Evolutionary conservation across 2,888 invertebrate species (phyloP).

Genomic region (Lasioglossum vierecki): DNA sequence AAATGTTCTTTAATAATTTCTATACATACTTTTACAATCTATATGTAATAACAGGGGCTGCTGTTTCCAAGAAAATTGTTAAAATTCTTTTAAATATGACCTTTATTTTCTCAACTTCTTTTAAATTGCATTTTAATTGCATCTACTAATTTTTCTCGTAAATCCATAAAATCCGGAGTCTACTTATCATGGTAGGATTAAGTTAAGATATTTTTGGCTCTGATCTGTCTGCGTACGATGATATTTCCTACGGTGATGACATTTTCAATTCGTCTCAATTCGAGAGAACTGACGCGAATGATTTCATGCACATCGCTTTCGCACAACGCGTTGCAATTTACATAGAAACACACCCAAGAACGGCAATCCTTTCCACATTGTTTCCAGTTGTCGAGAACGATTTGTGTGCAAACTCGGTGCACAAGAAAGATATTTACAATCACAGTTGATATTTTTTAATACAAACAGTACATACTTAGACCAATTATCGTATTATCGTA

Average conservation of each 20-base stretch:
- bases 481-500: slow-evolving; percentile 66
- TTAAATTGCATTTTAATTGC: background rate
- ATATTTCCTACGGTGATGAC: background rate
- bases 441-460: slow-evolving; percentile 64
- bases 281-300: background rate
- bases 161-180: too few species aligned
- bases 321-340: background rate
- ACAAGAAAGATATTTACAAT: slow-evolving; percentile 37
- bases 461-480: slow-evolving; percentile 67
- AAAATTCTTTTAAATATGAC: background rate
- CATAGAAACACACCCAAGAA: background rate
- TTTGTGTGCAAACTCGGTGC: background rate
- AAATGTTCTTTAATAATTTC: background rate
- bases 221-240: background rate
- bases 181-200: background rate
- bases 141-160: too few species aligned
- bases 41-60: too few species aligned
- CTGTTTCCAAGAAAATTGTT: background rate
- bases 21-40: too few species aligned
- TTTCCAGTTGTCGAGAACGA: background rate
- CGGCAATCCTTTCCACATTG: background rate
- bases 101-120: background rate
- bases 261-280: background rate
- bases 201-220: background rate
- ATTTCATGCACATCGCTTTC: background rate